These are phyloP conservation scores for Ptilorrhoa leucosticta DNA, from an alignment of 2,113 vertebrate species.

Conservation along the genomic window DNA sequence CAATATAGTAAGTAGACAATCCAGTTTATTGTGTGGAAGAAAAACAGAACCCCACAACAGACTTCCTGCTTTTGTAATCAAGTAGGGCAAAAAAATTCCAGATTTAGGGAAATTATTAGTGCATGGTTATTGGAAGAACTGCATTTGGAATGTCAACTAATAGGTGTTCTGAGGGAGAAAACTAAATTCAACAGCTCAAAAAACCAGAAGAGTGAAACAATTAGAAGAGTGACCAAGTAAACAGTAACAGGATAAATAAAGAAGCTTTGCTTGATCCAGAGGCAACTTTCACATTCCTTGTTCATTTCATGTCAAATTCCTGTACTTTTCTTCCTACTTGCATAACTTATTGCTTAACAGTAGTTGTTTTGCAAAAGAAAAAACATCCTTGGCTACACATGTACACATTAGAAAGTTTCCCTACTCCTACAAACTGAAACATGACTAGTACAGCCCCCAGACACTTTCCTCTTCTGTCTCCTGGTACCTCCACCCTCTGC, in stretches of 20 bases:
- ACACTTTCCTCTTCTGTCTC: not conserved
- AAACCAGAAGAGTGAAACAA: not conserved
- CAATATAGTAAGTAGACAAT: conserved; percentile 72
- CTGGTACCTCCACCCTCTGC: not conserved
- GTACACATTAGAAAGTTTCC: not conserved
- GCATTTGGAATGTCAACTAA: conserved; percentile 47
- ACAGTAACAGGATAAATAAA: not conserved
- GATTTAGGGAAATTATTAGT: conserved; percentile 64
- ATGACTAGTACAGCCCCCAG: not conserved
- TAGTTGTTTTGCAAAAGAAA: not conserved
- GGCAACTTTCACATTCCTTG: not conserved
- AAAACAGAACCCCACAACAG: conserved; percentile 76
- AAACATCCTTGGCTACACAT: not conserved
- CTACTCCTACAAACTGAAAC: not conserved
- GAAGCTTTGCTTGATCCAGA: not conserved
- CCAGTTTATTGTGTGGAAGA: conserved; percentile 73
- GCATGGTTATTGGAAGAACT: conserved; percentile 54
- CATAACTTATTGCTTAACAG: not conserved
- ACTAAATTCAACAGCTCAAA: not conserved
- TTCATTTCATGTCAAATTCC: not conserved
- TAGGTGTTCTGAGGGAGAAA: not conserved
- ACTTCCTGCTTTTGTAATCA: conserved; percentile 79
- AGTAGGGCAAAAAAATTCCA: conserved; percentile 3
- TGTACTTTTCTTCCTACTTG: not conserved
- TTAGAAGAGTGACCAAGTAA: not conserved